Evolutionary conservation across 2,113 vertebrate genomes (phyloP).

Genomic region (Scolopax mira): DNA sequence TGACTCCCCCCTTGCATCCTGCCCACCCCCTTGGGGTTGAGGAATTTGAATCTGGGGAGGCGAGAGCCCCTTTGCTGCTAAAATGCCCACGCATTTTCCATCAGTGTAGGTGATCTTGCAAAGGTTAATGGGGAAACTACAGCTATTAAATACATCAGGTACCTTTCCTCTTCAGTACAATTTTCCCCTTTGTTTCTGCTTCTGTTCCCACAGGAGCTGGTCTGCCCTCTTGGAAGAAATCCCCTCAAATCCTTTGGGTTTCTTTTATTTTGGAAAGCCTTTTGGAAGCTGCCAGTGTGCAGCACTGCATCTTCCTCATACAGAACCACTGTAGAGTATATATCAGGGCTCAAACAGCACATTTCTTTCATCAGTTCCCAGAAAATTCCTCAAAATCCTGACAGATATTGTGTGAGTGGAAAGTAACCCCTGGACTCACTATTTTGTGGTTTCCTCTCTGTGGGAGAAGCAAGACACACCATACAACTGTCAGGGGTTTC

Average conservation of each 20-base stretch:
- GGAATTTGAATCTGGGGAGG: neutral
- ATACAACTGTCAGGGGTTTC: constrained; percentile 50
- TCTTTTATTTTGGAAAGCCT: constrained; percentile 13
- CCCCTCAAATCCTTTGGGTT: neutral
- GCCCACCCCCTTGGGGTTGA: neutral
- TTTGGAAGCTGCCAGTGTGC: neutral
- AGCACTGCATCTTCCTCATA: neutral
- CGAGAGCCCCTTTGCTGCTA: neutral
- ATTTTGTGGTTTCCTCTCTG: constrained; percentile 66
- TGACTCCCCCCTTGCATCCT: neutral
- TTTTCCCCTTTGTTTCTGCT: neutral
- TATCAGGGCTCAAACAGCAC: constrained; percentile 16
- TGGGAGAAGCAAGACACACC: constrained; percentile 51
- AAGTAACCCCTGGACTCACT: constrained; percentile 41
- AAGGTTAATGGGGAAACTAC: neutral
- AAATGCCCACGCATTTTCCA: neutral
- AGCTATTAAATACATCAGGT: neutral
- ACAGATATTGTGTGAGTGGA: constrained; percentile 40
- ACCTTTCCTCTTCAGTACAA: neutral
- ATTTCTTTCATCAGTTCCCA: constrained; percentile 51
- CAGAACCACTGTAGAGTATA: neutral
- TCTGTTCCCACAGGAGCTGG: neutral
- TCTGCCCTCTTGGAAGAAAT: neutral
- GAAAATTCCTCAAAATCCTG: constrained; percentile 55
- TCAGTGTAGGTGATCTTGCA: fast-evolving